Conservation (phyloP, 2,888 invertebrate species). For the Mimas tiliae region DNA sequence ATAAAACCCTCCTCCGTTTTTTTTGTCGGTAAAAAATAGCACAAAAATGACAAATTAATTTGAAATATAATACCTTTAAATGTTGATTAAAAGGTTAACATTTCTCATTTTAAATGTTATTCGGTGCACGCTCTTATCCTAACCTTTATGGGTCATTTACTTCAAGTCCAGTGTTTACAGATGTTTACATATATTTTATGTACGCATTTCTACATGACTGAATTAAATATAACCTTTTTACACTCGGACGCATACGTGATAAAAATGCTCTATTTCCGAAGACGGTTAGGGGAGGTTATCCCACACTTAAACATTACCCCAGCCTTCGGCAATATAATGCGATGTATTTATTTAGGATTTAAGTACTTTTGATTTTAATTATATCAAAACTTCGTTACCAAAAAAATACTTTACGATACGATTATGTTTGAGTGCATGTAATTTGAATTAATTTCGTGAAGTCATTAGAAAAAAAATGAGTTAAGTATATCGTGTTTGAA, state of each 20-base stretch:
- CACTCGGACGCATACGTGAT: not conserved
- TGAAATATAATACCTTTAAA: not conserved
- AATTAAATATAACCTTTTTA: not conserved
- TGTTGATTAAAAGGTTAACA: conserved; percentile 11
- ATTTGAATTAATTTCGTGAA: too few species aligned
- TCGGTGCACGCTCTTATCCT: conserved; percentile 1
- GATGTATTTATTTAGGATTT: too few species aligned
- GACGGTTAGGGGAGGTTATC: not conserved
- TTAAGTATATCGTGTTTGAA: too few species aligned
- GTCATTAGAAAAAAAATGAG: too few species aligned
- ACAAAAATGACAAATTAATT: not conserved
- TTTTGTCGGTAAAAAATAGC: too few species aligned
- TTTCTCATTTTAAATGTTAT: conserved; percentile 4
- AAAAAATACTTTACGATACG: too few species aligned
- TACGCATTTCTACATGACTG: conserved; percentile 8
- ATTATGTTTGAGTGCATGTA: too few species aligned
- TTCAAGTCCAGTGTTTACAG: not conserved
- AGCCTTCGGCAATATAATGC: too few species aligned
- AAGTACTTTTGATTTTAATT: too few species aligned
- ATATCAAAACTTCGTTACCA: too few species aligned
- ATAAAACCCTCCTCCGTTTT: too few species aligned
- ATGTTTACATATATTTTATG: not conserved
- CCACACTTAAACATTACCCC: too few species aligned
- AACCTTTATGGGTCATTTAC: conserved; percentile 15
- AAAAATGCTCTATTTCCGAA: not conserved